Evolutionary conservation across 2,113 vertebrate species (phyloP).

Genomic region (Neodontobutis hainanensis): DNA sequence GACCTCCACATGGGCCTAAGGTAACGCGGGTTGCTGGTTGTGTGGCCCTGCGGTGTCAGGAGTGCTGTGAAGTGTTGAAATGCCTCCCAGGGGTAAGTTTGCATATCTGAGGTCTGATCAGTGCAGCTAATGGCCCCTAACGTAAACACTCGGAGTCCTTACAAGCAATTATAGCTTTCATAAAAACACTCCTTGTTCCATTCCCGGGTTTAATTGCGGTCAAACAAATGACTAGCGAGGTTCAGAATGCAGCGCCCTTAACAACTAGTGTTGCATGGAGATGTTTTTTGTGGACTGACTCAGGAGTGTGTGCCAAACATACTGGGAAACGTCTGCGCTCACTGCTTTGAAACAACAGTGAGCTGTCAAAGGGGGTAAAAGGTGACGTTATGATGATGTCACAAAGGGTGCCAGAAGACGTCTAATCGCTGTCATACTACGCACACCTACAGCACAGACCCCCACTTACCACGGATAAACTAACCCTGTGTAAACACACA

Average conservation of each 20-base stretch:
- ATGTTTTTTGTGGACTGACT: conserved; percentile 56
- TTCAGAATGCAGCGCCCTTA: conserved; percentile 67
- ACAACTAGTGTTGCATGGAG: conserved; percentile 53
- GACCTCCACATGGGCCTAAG: conserved; percentile 31
- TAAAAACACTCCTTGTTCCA: conserved; percentile 75
- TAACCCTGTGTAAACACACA: conserved; percentile 60
- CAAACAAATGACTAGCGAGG: conserved; percentile 77
- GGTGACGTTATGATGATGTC: conserved; percentile 64
- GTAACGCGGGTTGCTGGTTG: conserved; percentile 52
- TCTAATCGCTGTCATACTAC: conserved; percentile 52
- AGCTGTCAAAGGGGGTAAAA: conserved; percentile 24
- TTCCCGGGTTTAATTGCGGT: conserved; percentile 79
- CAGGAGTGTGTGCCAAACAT: background rate
- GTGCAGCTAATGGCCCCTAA: conserved; percentile 78
- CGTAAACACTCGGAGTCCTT: conserved; percentile 79
- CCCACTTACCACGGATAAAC: conserved; percentile 52
- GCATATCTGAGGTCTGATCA: conserved; percentile 81
- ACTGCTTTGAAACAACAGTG: conserved; percentile 42
- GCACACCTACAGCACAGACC: conserved; percentile 53
- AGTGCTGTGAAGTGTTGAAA: conserved; percentile 72
- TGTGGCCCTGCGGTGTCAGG: conserved; percentile 59
- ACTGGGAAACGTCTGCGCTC: background rate
- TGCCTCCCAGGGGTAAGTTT: conserved; percentile 74
- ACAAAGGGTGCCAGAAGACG: conserved; percentile 64
- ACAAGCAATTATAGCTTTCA: conserved; percentile 81